Percentiles rank a stretch among this genome's conserved stretches.
Evolutionary conservation across 2,113 vertebrate species (phyloP).

Genomic region (Lagopus muta): DNA sequence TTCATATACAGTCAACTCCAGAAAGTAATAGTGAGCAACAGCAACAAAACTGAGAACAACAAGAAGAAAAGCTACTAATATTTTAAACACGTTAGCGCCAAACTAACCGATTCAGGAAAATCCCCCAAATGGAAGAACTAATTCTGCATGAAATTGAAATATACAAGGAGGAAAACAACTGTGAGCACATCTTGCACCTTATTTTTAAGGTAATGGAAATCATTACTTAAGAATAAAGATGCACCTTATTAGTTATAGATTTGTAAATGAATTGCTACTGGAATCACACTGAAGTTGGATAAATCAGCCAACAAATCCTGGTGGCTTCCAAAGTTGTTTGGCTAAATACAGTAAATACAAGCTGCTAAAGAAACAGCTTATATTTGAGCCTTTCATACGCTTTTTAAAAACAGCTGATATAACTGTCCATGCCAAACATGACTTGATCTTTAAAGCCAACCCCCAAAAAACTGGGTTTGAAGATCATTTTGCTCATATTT

Average conservation of each 20-base stretch:
- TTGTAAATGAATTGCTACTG: not conserved
- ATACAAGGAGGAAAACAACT: not conserved
- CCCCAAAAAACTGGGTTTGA: not conserved
- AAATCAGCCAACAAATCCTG: not conserved
- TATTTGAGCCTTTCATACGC: not conserved
- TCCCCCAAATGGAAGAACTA: not conserved
- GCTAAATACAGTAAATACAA: not conserved
- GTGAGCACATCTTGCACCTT: not conserved
- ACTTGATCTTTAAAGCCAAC: not conserved
- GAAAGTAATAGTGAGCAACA: not conserved
- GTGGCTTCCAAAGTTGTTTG: not conserved
- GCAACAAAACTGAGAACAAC: not conserved
- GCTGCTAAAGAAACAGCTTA: not conserved
- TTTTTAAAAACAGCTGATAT: not conserved
- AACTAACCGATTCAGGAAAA: not conserved
- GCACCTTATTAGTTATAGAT: not conserved
- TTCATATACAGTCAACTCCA: not conserved
- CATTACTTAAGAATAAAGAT: not conserved
- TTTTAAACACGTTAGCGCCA: not conserved
- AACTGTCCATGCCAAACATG: not conserved
- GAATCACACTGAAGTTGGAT: not conserved
- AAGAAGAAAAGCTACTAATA: not conserved
- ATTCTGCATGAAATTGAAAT: not conserved
- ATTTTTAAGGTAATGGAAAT: not conserved
- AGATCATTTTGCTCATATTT: not conserved